Evolutionary conservation across 2,113 vertebrate species (phyloP), one percentile per base, ranked within the genome.

Genomic region (Myodes glareolus): DNA sequence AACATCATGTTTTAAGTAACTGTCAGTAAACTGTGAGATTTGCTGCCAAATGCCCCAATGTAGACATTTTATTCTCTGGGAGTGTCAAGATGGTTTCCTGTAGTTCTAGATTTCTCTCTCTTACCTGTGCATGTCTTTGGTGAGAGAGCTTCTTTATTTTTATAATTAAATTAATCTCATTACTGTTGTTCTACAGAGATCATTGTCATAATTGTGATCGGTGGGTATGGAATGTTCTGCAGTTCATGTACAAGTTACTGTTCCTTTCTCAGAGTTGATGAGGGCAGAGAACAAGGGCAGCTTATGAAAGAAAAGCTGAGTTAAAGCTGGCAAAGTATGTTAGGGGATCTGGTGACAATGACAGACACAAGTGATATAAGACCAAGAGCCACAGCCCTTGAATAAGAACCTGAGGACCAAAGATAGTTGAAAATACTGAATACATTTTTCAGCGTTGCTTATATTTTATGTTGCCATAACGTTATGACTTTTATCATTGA

Each of bases 271-370:
- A 13, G 17, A 33, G 14, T 36, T 21, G 58, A 68, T n/a, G 13
- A 78, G 7, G 16, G 1, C 3, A 50, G 31, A 70, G 5, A 5
- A 47, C 65, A 1, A 5, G 4, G 2, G 0, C 52, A 0, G 2
- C 25, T 81, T 39, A 23, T 72, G 12, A 87, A 63, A 36, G 36
- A 21, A 52, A 25, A 73, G 21, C 3, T 63, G 19, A 42, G 0
- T 0, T 36, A 25, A 13, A 63, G 8, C 23, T 50, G 14, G 7
- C 12, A 63, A 63, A 81, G 19, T 29, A 72, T 75, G 1, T 50
- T 8, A 55, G 2, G 11, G 42, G 33, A 58, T 12, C 13, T 33
- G 39, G 10, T 42, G 11, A 73, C 21, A 72, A 42, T 14, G 31
- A 21, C 16, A 63, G 42, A 82, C 89, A 70, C 33, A 92, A 29